Evolutionary conservation across 2,113 vertebrate genomes (phyloP), one percentile per base, ranked within the genome.

Genomic region (Anas platyrhynchos): DNA sequence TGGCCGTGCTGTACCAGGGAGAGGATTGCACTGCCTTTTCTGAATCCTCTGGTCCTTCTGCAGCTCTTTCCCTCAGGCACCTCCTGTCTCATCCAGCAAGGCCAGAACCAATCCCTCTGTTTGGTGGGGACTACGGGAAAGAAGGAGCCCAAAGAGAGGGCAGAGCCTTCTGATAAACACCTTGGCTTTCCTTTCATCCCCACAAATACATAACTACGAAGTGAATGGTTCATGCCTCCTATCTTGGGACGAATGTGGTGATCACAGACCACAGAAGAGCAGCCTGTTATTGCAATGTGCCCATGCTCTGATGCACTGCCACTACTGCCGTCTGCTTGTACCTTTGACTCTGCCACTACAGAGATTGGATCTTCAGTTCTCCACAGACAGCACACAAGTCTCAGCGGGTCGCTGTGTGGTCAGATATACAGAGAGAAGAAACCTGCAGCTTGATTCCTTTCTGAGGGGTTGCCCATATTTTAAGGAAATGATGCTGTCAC

Each of bases 11-110:
- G 59, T 36, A 52, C 18, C 18, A 14, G 46, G 46, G 65, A 85
- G 71, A 20, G 62, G 43, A 18, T 8, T 36, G 18, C 25, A 43
- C 16, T 63, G 22, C 18, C 15, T 76, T 58, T 76, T 63, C 58
- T 81, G 58, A 32, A 46, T 16, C 29, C 82, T 46, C 48, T 46
- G 0, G 0, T 73, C 43, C 34, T 10, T 25, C 23, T 2, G 1
- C 34, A 34, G 14, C 27, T 58, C 63, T 32, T n/a, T 17, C 18
- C 8, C 27, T 46, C 31, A 25, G 46, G 8, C 15, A 31, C 17
- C 14, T 16, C 1, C 0, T 41, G 12, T 46, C 17, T 27, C 38
- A 56, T 46, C 21, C 0, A 1, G n/a, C 0, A 4, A 29, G 32
- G 8, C 12, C 0, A 1, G 8, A 25, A n/a, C 11, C 16, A 27